Evolutionary conservation across 2,113 vertebrate species (phyloP), one percentile per base, ranked within the genome.

Genomic region (Anthoscopus minutus): DNA sequence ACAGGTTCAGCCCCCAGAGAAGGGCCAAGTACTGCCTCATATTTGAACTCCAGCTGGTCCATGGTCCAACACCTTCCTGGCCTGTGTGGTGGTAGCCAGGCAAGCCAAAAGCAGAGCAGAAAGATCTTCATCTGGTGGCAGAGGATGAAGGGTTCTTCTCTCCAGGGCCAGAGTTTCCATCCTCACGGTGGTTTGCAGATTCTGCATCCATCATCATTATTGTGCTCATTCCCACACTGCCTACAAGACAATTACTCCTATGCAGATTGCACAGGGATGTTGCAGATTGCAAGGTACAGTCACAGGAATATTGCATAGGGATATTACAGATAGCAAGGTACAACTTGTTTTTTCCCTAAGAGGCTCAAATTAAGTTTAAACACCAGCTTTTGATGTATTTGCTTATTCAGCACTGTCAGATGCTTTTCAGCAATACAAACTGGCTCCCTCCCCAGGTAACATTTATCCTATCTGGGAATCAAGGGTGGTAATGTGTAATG

Each of bases 331-430:
- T 37, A 73, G 69, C 54, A 73, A 89, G 69, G 45, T 65, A 84
- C n/a, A 48, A 74, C 16, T 62, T 66, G 25, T 50, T 66, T 87
- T 27, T 31, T 4, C 9, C 56, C 53, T 2, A 12, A 86, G 83
- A 92, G 64, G 53, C 72, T 89, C 62, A 80, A 86, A 93, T 86
- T 51, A 88, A 94, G 66, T 94, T 89, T 93, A 89, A 93, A 86
- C 44, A 81, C 30, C 47, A 58, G 24, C n/a, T 80, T 95, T 81
- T 83, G 71, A 89, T 88, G 57, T 90, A 81, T 73, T 72, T 91
- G 92, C 94, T 93, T 93, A 92, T 78, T 95, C 92, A 88, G 80
- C 86, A 78, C 57, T 15, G 7, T 70, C 74, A 62, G 50, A 45
- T 94, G 92, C 54, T 92, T 86, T 90, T 73, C 92, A 94, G 84